Base-by-base conservation (phyloP, 2,113 vertebrate species). In the Stomatorhinus ivindoensis region DNA sequence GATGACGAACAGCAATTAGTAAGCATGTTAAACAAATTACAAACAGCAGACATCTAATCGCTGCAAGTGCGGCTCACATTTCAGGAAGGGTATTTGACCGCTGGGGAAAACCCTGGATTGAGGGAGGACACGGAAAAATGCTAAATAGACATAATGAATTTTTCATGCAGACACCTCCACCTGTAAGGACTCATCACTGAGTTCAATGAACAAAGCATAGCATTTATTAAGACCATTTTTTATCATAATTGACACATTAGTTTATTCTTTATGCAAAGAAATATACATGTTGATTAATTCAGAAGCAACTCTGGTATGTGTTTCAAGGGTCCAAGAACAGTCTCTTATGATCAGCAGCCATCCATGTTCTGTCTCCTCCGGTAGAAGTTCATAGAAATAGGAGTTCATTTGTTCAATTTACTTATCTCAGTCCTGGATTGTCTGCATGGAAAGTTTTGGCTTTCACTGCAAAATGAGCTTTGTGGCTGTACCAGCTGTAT, bases 1-100 rank as follows among this genome's bases (percentile, higher is more conserved):
- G 35, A 39, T 47, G 88, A 90, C 89, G 89, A 89, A 65, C 82
- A 50, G 53, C 73, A 51, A 84, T 90, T 91, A 90, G 87, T 87
- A 48, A 65, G 50, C 88, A 58, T 90, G 47, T 87, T 53, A 89
- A 87, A 89, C 88, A 58, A 87, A 88, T 89, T 69, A 86, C 76
- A 69, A 35, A 31, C 21, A 51, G 46, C 35, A 88, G 51, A 51
- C 48, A 21, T 50, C 46, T 44, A 17, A 88, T 90, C 84, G 58
- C 84, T 42, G 69, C 76, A 53, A 47, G 46, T n/a, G 69, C 80
- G 35, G 87, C 89, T n/a, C 86, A 48, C 42, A 42, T 61, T 90
- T 31, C 73, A 80, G 2, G 31, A 80, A 17, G 31, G 31, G 35
- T 3, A 42, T 80, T 80, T 80, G 73, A 80, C 31, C 35, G 15